Conservation (phyloP, 2,113 vertebrate genomes). For the Muntiacus muntjak region DNA sequence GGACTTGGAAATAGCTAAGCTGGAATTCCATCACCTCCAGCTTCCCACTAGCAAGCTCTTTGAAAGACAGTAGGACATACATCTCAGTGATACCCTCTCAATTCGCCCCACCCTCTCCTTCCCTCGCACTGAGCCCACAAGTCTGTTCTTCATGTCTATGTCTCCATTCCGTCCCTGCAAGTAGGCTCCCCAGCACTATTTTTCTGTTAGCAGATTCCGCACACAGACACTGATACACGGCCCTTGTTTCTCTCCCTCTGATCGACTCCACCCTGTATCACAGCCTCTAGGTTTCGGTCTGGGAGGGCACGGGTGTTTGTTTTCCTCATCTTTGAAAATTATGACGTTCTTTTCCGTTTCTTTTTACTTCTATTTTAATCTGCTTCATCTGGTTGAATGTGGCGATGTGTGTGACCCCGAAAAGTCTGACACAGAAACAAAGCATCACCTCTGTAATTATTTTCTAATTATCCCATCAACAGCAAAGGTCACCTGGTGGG, state of each 20-base stretch:
- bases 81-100: neutral
- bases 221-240: fast-evolving
- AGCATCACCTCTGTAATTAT: neutral
- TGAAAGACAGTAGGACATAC: fast-evolving
- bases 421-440: neutral
- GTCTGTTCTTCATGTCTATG: neutral
- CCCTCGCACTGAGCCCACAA: fast-evolving
- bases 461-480: neutral
- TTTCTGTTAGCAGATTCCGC: neutral
- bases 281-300: neutral
- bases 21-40: neutral
- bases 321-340: neutral
- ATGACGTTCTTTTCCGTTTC: neutral
- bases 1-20: neutral
- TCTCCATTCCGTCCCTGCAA: neutral
- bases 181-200: fast-evolving
- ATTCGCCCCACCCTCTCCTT: neutral
- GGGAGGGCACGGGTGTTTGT: neutral
- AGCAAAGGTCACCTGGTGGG: neutral
- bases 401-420: neutral
- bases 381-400: neutral
- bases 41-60: neutral
- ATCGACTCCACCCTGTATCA: neutral
- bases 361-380: neutral
- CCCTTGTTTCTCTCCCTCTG: neutral